phyloP scores from a whole-genome alignment of 2,888 invertebrate species.

The Sarcophaga carnaria region DNA sequence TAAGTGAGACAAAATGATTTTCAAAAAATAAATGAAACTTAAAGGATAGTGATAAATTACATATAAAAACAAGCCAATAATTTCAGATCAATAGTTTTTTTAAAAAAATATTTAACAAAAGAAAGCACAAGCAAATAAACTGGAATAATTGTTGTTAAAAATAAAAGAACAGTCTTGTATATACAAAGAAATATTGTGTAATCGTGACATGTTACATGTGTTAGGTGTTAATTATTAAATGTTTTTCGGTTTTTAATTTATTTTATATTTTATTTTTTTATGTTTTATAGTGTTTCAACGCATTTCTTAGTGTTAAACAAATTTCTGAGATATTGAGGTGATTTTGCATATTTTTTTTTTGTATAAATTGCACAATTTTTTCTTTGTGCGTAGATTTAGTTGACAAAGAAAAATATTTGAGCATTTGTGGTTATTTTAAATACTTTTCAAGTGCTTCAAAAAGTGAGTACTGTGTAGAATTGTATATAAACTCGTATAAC shows the following conservation, averaged over 20 bases:
- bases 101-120: constrained; percentile 34
- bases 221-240: neutral
- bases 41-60: neutral
- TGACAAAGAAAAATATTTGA: no score
- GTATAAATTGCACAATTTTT: neutral
- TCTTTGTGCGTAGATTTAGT: no score
- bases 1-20: neutral
- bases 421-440: no score
- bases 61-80: constrained; percentile 51
- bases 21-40: neutral
- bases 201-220: constrained; percentile 4
- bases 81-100: constrained; percentile 33
- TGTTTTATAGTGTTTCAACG: constrained; percentile 41
- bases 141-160: constrained; percentile 38
- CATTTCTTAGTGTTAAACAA: neutral
- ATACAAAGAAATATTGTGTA: constrained; percentile 51
- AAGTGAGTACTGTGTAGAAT: no score
- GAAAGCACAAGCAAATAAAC: constrained; percentile 68
- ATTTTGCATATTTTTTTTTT: neutral
- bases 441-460: no score
- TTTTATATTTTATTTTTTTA: neutral
- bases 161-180: constrained; percentile 12
- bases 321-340: neutral
- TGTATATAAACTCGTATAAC: no score
- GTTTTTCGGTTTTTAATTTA: neutral